Evolutionary conservation across 2,113 vertebrate species (phyloP), one percentile per base, ranked within the genome.

Genomic region (Cinclus mexicanus): DNA sequence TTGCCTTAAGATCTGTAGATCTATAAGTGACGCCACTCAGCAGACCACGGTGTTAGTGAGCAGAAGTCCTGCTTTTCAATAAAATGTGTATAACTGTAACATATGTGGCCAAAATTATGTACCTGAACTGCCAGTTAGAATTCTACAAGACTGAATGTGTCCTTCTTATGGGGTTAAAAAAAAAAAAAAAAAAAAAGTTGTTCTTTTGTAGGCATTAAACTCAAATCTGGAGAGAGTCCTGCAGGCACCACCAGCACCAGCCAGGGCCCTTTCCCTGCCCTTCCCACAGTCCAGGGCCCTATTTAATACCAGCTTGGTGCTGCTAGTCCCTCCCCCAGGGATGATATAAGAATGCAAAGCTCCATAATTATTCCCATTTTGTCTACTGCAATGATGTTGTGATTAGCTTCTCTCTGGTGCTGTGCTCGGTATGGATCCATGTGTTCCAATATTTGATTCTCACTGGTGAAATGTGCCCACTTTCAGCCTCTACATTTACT

Each of bases 251-350:
- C 5, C 11, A 76, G 33, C 5, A 25, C 23, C 23, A 61, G 11
- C 8, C 29, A 47, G 23, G 1, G 3, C 2, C 7, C 10, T 65
- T 55, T 12, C 5, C 7, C 4, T 11, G 16, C 28, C 33, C 11
- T 55, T 17, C 24, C 14, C 41, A 41, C 12, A 25, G 25, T 19
- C 8, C 18, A 33, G 11, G 13, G 33, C 6, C 8, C 8, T 25
- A 33, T 55, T 68, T 61, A 23, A 63, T 11, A 6, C 8, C 35
- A 61, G 9, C 1, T 18, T 69, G 26, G 8, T 19, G 6, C 55
- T 69, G 5, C 26, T 41, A 42, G 24, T 75, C 12, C 5, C 35
- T 52, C 14, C 6, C 11, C 4, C 31, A 49, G 26, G 11, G 15
- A 28, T 44, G 20, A 37, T 10, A 2, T 13, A 49, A n/a, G 26